phyloP scores from a whole-genome alignment of 2,888 invertebrate species.

The Drosophila engyochracea region DNA sequence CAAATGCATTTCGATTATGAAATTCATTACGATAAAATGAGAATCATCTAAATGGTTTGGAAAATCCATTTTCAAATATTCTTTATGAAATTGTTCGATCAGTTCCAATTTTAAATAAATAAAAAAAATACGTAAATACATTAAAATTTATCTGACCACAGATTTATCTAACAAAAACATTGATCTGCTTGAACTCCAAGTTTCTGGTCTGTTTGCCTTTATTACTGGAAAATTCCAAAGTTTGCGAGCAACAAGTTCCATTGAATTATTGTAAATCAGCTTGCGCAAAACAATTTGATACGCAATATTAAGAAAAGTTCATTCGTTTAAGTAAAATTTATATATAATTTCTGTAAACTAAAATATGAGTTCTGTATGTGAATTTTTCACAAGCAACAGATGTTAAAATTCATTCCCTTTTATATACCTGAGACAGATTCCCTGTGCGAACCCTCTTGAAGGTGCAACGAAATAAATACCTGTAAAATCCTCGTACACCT shows the following conservation, averaged over 20 bases:
- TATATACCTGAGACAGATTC: slow-evolving; percentile 17
- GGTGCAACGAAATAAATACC: slow-evolving; percentile 51
- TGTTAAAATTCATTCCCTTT: neutral
- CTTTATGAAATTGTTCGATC: neutral
- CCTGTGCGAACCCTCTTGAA: neutral
- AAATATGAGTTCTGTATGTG: slow-evolving; percentile 8
- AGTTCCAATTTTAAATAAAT: neutral
- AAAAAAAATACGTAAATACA: neutral
- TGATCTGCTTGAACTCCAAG: slow-evolving; percentile 33
- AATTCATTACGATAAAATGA: neutral
- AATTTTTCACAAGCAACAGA: slow-evolving; percentile 1
- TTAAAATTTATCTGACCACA: neutral
- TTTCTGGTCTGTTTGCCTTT: slow-evolving; percentile 31
- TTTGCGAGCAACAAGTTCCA: slow-evolving; percentile 5
- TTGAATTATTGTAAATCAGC: slow-evolving; percentile 11
- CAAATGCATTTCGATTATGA: neutral
- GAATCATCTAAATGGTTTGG: neutral
- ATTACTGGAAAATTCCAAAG: slow-evolving; percentile 17
- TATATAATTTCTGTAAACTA: neutral
- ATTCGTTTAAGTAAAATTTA: neutral
- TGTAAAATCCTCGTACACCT: slow-evolving; percentile 76
- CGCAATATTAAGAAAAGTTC: neutral
- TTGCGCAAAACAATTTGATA: slow-evolving; percentile 1
- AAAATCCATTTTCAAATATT: neutral
- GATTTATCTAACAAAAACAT: neutral